Evolutionary conservation across 2,113 vertebrate species (phyloP), one percentile per base, ranked within the genome.

Genomic region (Bubo blakistoni): DNA sequence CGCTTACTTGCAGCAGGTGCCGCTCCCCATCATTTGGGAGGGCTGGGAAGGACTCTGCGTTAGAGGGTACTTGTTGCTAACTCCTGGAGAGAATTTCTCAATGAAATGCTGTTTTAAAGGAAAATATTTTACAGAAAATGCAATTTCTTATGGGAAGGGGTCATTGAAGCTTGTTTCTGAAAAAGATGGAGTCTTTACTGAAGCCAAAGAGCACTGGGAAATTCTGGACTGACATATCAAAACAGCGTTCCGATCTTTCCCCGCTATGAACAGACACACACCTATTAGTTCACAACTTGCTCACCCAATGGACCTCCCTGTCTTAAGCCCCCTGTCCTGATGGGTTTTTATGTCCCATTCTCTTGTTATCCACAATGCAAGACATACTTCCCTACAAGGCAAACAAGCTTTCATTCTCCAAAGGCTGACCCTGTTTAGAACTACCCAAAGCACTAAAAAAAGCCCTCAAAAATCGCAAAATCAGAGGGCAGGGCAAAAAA

Each of bases 1-100:
- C 26, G 0, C n/a, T 8, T 20, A 18, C 9, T 10, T 3, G 20
- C 38, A 32, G 6, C 4, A 0, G 9, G 19, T 34, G 29, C 40
- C 4, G 14, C 11, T 49, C 32, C 57, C 8, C 0, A 12, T 3
- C 42, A 3, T 10, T 38, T 42, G 42, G 29, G 11, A 34, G 21
- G 16, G n/a, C 47, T 47, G 65, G 20, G 22, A 77, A 26, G 19
- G 26, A 7, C 29, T 57, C 52, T 29, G 20, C 5, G 1, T 5
- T 26, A 25, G 16, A 26, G 8, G n/a, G 15, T 22, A n/a, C 22
- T 38, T 54, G 36, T 25, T 54, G 67, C 32, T 34, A 66, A 29
- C 16, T 66, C 47, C 71, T 4, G 7, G 0, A 32, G n/a, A 6
- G 3, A 29, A 42, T 25, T 63, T 30, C 63, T 52, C 57, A 40